Percentiles rank a stretch among this genome's conserved stretches.
Evolutionary conservation across 2,797 vertebrate species (phyloP).

Genomic region (Spea hammondii): DNA sequence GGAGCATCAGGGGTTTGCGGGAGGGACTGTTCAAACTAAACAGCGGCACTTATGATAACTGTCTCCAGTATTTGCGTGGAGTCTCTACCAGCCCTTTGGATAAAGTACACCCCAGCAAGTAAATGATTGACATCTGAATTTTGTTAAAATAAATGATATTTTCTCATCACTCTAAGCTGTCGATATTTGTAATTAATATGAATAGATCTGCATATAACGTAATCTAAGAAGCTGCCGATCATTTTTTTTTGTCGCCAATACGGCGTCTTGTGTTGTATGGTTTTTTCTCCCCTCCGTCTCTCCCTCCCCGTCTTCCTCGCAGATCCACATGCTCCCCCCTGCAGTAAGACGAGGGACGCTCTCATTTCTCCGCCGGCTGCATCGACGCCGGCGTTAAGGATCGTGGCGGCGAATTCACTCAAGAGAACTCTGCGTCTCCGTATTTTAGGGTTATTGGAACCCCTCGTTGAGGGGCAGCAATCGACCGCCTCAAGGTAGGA

Average conservation of each 20-base stretch:
- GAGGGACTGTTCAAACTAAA: no score
- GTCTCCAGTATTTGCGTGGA: no score
- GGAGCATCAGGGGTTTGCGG: no score
- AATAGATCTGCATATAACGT: no score
- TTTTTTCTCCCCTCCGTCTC: slow-evolving; percentile 18
- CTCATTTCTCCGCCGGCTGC: slow-evolving; percentile 18
- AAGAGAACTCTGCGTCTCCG: slow-evolving; percentile 5
- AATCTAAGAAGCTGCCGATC: no score
- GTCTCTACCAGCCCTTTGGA: no score
- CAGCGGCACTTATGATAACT: no score
- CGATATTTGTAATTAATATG: no score
- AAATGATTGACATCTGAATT: no score
- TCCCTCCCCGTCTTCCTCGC: slow-evolving; percentile 25
- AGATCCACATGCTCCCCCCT: slow-evolving; percentile 41
- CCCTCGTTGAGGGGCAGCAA: slow-evolving; percentile 13
- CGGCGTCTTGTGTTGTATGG: neutral
- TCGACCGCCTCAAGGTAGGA: slow-evolving; percentile 36
- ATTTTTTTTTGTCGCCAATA: neutral
- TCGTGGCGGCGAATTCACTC: slow-evolving; percentile 17
- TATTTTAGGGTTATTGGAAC: neutral
- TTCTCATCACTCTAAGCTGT: no score
- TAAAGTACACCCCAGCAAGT: no score
- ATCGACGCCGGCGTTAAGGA: slow-evolving; percentile 22
- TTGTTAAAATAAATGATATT: no score
- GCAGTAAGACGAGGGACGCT: slow-evolving; percentile 39